Percentiles rank a stretch among this genome's conserved stretches.
Conservation (phyloP, 2,113 vertebrate species). For the Cottus gobio region DNA sequence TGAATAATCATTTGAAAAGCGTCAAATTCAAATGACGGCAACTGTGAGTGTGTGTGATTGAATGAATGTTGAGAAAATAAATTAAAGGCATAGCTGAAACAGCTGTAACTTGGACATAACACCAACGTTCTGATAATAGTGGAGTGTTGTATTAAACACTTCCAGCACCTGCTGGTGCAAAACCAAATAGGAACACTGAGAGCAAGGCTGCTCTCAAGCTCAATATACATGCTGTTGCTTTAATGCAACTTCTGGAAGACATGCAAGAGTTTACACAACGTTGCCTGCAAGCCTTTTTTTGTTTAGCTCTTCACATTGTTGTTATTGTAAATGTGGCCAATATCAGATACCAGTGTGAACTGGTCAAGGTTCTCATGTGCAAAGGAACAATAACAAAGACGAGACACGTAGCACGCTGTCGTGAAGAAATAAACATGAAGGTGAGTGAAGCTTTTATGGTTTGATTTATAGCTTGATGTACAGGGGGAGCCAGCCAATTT, state of each 20-base stretch:
- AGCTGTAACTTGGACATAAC: neutral
- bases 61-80: neutral
- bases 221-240: neutral
- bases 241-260: neutral
- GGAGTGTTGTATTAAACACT: neutral
- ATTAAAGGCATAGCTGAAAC: neutral
- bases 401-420: neutral
- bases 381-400: neutral
- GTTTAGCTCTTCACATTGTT: neutral
- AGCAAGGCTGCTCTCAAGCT: neutral
- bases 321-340: neutral
- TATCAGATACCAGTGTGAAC: neutral
- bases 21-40: neutral
- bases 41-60: neutral
- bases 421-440: neutral
- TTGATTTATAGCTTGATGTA: neutral
- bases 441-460: neutral
- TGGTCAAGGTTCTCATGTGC: too few species aligned
- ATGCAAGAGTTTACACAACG: neutral
- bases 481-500: neutral
- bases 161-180: neutral
- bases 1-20: conserved; percentile 7
- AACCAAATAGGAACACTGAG: neutral
- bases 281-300: neutral
- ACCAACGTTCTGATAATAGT: neutral